These are phyloP conservation scores for Sminthopsis crassicaudata DNA, from an alignment of 2,113 vertebrate genomes.

Conservation along the genomic window DNA sequence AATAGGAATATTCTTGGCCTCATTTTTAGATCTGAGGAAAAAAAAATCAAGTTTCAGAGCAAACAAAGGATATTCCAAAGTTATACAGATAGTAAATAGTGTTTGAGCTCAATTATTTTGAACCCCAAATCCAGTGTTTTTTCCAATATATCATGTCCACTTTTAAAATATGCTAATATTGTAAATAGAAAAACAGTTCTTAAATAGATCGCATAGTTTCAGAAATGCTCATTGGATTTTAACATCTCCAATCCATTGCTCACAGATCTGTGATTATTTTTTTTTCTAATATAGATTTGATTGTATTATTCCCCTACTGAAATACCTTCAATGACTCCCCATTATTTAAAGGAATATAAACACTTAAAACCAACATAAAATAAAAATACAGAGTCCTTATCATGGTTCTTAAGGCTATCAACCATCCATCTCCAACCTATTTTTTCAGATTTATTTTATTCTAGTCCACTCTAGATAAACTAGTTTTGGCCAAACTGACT, in stretches of 20 bases:
- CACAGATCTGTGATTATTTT: not conserved
- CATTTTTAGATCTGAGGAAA: not conserved
- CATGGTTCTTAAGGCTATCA: not conserved
- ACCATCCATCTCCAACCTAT: not conserved
- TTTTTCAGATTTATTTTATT: not conserved
- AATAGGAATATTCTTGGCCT: not conserved
- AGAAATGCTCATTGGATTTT: not conserved
- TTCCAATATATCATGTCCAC: not conserved
- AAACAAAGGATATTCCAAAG: not conserved
- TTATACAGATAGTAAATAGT: not conserved
- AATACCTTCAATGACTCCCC: not conserved
- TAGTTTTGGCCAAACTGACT: not conserved
- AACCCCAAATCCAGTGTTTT: not conserved
- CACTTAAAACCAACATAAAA: not conserved
- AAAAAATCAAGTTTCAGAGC: not conserved
- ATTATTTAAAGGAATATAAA: not conserved
- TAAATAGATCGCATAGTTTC: not conserved
- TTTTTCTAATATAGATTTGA: not conserved
- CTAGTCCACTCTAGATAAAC: not conserved
- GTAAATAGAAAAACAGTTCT: not conserved
- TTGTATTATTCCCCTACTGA: not conserved
- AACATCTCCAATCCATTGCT: not conserved
- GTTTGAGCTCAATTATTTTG: not conserved
- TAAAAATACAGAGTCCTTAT: not conserved
- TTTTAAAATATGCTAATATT: not conserved